A percentile compares a stretch with the other conserved stretches of the same genome.
Conservation (phyloP, 2,113 vertebrate species). For the human region DNA sequence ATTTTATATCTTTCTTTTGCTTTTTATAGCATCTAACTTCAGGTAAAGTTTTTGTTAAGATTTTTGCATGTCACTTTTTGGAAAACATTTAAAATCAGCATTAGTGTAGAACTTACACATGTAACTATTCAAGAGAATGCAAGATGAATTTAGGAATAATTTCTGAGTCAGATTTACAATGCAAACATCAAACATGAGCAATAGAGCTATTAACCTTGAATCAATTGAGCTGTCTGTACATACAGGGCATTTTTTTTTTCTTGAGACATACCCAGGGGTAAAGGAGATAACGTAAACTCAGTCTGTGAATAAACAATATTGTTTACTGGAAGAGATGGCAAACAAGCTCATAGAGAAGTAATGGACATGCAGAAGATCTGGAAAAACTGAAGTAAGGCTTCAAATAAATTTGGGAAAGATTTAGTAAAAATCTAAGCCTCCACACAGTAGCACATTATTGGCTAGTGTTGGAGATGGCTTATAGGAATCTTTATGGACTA, state of each 20-base stretch:
- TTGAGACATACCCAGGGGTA: background rate
- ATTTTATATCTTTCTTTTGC: background rate
- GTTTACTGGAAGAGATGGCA: background rate
- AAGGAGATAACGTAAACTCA: conserved; percentile 1
- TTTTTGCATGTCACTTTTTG: background rate
- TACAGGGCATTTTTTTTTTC: background rate
- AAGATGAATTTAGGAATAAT: conserved; percentile 14
- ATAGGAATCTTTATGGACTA: background rate
- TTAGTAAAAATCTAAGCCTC: background rate
- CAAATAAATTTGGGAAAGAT: background rate
- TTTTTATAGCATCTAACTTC: background rate
- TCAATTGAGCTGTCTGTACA: background rate
- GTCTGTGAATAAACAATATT: background rate
- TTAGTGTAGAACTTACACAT: conserved; percentile 3
- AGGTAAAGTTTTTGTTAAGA: background rate
- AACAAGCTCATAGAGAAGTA: background rate
- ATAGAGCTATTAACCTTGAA: conserved; percentile 15
- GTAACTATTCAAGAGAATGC: background rate
- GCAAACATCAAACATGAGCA: background rate
- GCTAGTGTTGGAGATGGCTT: background rate
- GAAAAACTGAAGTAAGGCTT: background rate
- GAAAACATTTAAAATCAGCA: conserved; percentile 1
- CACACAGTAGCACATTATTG: background rate
- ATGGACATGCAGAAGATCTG: background rate
- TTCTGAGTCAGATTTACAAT: background rate